These are phyloP conservation scores for Trypoxylon attenuatum DNA, from an alignment of 2,888 invertebrate genomes.

Conservation along the genomic window DNA sequence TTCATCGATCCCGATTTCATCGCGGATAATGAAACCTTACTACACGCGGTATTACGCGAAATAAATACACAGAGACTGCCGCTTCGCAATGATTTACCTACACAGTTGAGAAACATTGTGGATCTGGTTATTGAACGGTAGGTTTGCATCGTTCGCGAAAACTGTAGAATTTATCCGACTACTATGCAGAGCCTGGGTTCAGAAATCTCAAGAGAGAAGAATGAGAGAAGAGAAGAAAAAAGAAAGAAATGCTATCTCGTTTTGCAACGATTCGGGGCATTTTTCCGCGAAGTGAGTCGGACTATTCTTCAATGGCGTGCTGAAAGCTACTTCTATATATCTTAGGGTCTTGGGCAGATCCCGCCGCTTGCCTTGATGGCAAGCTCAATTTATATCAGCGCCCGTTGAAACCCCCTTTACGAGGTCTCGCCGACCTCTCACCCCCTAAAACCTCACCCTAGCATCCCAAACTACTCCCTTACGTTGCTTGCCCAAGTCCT, in stretches of 20 bases:
- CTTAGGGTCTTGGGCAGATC: conserved; percentile 63
- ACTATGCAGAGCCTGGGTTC: no score
- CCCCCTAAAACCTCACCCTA: conserved; percentile 47
- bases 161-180: no score
- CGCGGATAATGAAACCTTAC: no score
- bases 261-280: conserved; percentile 49
- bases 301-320: conserved; percentile 65
- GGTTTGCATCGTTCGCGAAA: no score
- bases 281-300: conserved; percentile 52
- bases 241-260: conserved; percentile 52
- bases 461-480: conserved; percentile 40
- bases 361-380: conserved; percentile 72
- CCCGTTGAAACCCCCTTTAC: conserved; percentile 73
- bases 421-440: conserved; percentile 61
- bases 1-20: neutral
- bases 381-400: conserved; percentile 74
- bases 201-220: no score
- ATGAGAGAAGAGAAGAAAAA: no score
- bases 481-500: conserved; percentile 28
- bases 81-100: neutral
- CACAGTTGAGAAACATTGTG: no score
- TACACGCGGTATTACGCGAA: neutral
- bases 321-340: conserved; percentile 68
- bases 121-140: no score
- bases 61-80: neutral